Conservation (phyloP, 2,888 invertebrate genomes). For the Hemistola chrysoprasaria region DNA sequence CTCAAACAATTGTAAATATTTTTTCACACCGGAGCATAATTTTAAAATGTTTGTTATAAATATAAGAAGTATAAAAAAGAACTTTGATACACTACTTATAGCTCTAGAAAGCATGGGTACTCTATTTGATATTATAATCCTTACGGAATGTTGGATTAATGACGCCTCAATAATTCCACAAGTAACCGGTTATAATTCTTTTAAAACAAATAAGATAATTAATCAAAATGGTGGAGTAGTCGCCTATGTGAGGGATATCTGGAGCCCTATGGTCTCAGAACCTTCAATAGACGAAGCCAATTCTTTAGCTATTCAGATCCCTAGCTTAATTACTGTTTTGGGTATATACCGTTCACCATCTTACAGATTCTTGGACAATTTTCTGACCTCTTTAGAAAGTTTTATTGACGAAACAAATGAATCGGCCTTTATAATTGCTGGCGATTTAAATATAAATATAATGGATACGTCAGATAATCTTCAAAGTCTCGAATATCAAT, state of each 20-base stretch:
- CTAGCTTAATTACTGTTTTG: background rate
- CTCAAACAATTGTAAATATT: too few relatives aligned
- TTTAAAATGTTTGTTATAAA: slow-evolving; percentile 1
- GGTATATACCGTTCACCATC: slow-evolving; percentile 7
- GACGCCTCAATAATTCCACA: background rate
- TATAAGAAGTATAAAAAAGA: slow-evolving; percentile 1
- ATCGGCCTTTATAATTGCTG: too few relatives aligned
- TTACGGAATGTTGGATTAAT: too few relatives aligned
- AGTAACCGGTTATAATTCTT: background rate
- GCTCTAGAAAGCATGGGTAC: background rate
- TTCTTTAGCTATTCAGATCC: background rate
- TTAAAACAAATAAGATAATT: too few relatives aligned
- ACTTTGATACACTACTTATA: background rate
- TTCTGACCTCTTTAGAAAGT: slow-evolving; percentile 3
- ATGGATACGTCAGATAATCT: too few relatives aligned
- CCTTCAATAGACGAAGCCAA: background rate
- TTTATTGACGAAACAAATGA: too few relatives aligned
- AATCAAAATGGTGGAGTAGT: background rate
- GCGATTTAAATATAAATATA: too few relatives aligned
- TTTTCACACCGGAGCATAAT: background rate
- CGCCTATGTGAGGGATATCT: background rate
- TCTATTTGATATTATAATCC: background rate
- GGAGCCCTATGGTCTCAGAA: background rate
- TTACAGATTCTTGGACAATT: background rate
- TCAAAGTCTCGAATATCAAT: too few relatives aligned